Evolutionary conservation across 2,113 vertebrate genomes (phyloP).

Genomic region (Psephotus haematonotus): DNA sequence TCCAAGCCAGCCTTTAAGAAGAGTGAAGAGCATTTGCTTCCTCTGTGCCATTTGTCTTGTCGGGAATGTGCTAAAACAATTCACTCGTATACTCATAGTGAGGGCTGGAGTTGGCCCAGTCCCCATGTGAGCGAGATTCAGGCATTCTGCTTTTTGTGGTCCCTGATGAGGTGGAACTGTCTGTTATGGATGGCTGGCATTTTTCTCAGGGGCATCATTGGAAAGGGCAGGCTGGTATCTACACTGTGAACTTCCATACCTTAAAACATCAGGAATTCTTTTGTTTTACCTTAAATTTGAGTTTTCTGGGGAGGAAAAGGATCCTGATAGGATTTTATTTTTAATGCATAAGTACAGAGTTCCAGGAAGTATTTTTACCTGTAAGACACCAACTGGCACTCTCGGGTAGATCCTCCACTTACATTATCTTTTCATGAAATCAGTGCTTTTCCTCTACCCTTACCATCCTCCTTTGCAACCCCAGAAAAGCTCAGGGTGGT

Average conservation of each 20-base stretch:
- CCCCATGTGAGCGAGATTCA: background rate
- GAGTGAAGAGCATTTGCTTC: background rate
- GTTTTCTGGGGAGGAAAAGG: background rate
- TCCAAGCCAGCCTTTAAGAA: background rate
- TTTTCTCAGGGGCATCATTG: background rate
- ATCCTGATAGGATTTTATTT: background rate
- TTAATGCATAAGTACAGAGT: background rate
- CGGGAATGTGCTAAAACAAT: constrained; percentile 26
- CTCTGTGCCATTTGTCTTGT: background rate
- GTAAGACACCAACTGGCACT: background rate
- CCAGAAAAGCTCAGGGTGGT: background rate
- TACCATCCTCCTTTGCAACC: background rate
- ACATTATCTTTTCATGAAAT: background rate
- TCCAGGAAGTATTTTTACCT: background rate
- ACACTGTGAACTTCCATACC: background rate
- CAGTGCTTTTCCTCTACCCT: background rate
- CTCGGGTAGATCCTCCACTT: background rate
- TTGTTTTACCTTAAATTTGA: background rate
- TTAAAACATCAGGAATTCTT: background rate
- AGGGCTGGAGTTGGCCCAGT: background rate
- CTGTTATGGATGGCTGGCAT: background rate
- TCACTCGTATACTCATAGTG: background rate
- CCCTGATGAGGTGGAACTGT: background rate
- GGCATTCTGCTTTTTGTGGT: background rate
- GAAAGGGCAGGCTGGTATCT: background rate